These are phyloP conservation scores for Rapana venosa DNA, from an alignment of 2,888 invertebrate species.

Conservation along the genomic window DNA sequence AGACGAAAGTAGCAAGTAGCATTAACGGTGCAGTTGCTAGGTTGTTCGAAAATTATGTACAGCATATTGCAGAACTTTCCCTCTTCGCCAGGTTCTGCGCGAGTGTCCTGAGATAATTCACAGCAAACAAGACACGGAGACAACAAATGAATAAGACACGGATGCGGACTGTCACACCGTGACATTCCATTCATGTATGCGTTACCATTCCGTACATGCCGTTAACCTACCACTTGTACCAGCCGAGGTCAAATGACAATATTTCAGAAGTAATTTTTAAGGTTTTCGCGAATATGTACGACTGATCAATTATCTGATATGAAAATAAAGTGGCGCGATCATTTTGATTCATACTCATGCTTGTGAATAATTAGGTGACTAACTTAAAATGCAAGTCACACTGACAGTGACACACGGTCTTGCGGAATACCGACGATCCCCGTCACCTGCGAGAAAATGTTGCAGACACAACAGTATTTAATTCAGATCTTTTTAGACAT, in stretches of 20 bases:
- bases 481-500: not conserved
- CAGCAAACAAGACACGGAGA: too few species aligned
- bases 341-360: not conserved
- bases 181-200: constrained; percentile 23
- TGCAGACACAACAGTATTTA: not conserved
- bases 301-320: not conserved
- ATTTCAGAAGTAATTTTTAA: not conserved
- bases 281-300: not conserved
- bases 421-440: not conserved
- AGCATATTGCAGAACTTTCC: too few species aligned
- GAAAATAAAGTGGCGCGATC: not conserved
- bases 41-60: too few species aligned
- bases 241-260: constrained; percentile 16
- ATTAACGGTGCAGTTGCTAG: too few species aligned
- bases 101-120: too few species aligned
- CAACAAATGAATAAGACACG: not conserved
- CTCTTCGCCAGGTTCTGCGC: too few species aligned
- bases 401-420: not conserved
- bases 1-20: too few species aligned
- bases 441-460: constrained; percentile 4
- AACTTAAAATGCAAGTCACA: constrained; percentile 3
- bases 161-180: constrained; percentile 12
- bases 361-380: not conserved
- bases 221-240: not conserved
- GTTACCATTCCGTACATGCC: constrained; percentile 18